Evolutionary conservation across 2,888 invertebrate genomes (phyloP).

Genomic region (Agrochola lychnidis): DNA sequence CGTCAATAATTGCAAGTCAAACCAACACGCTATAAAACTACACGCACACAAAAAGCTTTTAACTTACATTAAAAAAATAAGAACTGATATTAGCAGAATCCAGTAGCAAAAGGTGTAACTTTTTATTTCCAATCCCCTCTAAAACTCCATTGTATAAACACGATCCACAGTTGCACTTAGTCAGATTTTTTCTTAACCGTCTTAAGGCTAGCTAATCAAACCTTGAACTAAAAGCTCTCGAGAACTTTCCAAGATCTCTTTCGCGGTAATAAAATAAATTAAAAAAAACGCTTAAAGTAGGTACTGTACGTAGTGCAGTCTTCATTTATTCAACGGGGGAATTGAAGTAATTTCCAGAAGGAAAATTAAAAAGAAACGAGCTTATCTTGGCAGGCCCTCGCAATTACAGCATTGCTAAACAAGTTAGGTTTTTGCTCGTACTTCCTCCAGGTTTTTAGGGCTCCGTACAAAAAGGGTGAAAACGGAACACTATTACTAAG

Average conservation of each 20-base stretch:
- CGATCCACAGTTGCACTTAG: slow-evolving; percentile 36
- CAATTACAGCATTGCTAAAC: slow-evolving; percentile 80
- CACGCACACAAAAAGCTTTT: background rate
- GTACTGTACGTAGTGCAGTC: slow-evolving; percentile 73
- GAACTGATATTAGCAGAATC: background rate
- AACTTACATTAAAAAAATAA: background rate
- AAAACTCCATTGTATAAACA: slow-evolving; percentile 26
- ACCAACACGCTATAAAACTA: background rate
- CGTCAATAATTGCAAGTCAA: background rate
- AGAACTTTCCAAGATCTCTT: slow-evolving; percentile 72
- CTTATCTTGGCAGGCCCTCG: slow-evolving; percentile 82
- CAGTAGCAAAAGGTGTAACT: slow-evolving; percentile 6
- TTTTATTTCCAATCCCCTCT: slow-evolving; percentile 23
- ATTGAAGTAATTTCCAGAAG: slow-evolving; percentile 84
- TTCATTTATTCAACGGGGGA: slow-evolving; percentile 84
- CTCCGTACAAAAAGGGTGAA: background rate
- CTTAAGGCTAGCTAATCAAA: slow-evolving; percentile 72
- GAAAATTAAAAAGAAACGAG: slow-evolving; percentile 87
- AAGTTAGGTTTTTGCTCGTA: slow-evolving; percentile 68
- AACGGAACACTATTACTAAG: background rate
- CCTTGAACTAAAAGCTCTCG: slow-evolving; percentile 68
- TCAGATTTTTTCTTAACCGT: slow-evolving; percentile 34
- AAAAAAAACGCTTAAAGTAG: slow-evolving; percentile 67
- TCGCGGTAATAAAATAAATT: slow-evolving; percentile 76
- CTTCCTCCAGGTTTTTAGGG: slow-evolving; percentile 48